Evolutionary conservation across 2,113 vertebrate genomes (phyloP).

Genomic region (Aptenodytes forsteri): DNA sequence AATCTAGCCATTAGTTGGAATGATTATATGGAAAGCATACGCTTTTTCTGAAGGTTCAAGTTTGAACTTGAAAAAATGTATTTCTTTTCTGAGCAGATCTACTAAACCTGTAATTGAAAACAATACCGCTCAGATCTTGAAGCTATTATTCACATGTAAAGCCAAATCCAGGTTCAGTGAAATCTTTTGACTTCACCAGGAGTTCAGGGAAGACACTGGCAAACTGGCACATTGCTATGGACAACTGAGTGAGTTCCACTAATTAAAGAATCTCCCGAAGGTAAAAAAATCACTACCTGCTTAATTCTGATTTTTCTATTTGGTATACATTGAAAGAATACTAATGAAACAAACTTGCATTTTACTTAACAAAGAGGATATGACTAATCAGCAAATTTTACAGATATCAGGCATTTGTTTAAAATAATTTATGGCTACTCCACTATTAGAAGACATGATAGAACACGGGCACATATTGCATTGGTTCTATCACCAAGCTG

Average conservation of each 20-base stretch:
- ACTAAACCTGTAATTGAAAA: neutral
- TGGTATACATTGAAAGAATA: neutral
- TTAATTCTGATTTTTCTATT: neutral
- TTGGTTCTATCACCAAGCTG: neutral
- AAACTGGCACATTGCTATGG: neutral
- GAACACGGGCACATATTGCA: neutral
- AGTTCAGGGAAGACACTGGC: neutral
- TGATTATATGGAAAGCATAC: fast-evolving
- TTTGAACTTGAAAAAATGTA: neutral
- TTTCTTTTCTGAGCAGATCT: neutral
- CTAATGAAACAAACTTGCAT: neutral
- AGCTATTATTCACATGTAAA: neutral
- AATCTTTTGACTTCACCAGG: neutral
- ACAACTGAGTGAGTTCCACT: neutral
- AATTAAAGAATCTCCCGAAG: neutral
- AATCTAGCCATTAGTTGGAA: neutral
- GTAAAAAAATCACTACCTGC: neutral
- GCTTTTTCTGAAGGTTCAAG: neutral
- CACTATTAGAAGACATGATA: neutral
- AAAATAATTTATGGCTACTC: neutral
- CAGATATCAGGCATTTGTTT: neutral
- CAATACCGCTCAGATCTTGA: neutral
- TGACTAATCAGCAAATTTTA: neutral
- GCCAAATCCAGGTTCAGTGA: neutral
- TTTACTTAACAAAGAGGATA: neutral